Base-by-base conservation (phyloP, 1,140 invertebrate species). In the Liolophura sinensis region DNA sequence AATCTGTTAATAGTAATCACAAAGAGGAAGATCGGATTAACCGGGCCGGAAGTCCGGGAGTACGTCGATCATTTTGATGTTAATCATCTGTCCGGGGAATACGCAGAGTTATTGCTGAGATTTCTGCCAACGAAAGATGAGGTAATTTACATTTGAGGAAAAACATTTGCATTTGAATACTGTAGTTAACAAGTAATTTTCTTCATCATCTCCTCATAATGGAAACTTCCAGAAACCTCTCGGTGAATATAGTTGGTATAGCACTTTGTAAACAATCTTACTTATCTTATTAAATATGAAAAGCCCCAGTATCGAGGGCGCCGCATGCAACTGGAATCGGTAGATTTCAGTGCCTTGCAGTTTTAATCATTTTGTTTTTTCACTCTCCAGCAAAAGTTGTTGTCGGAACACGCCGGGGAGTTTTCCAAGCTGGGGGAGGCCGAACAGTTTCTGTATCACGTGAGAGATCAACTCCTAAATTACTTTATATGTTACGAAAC, bases 71-170 rank as follows among this genome's bases (percentile, higher is more conserved):
- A 46, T 18, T 67, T 31, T 57, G 60, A 70, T 25, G 40, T 65
- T 0, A 59, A 70, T 1, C 54, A 40, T 40, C 50, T 62, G 12
- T 51, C 24, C 9, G 59, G 60, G 31, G 65, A 67, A 54, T 62
- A 61, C 20, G 69, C 69, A 14, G 66, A 64, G 22, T 48, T 71
- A 16, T 50, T 71, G 40, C 40, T 68, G 27, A 71, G 68, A 54
- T 71, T 65, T 60, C 52, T 69, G 18, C 69, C 69, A 16, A 69
- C 69, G 24, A 69, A 69, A 59, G 67, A 71, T 12, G 69, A 71
- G 67, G 69, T 71, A 60, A 62, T 52, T 18, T 22, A 18, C 27
- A 20, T 20, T n/a, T n/a, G 14, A 7, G 7, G 51, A 24, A 20
- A 54, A 54, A 24, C 18, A 24, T 20, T 5, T 24, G 12, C 22